These are phyloP conservation scores for Gavia stellata DNA, from an alignment of 2,113 vertebrate species.

Conservation along the genomic window DNA sequence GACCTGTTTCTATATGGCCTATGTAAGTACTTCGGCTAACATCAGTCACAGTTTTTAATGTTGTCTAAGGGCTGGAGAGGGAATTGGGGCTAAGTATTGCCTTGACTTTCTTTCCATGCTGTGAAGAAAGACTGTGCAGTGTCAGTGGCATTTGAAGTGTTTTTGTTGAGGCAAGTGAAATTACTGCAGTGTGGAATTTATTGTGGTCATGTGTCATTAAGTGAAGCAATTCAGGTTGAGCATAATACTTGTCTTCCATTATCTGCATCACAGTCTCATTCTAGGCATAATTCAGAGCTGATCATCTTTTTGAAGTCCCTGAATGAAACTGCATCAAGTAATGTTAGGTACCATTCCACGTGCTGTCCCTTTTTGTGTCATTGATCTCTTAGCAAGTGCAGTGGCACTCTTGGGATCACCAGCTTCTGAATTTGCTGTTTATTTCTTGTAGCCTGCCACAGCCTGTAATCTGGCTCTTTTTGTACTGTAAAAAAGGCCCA, in stretches of 20 bases:
- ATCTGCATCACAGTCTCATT: neutral
- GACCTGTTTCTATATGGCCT: conserved; percentile 94
- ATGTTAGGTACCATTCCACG: neutral
- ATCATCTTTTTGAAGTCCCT: neutral
- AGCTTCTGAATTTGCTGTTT: neutral
- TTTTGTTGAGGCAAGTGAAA: neutral
- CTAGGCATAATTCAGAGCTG: neutral
- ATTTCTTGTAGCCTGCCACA: neutral
- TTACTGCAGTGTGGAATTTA: neutral
- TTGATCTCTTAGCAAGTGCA: neutral
- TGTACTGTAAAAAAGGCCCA: neutral
- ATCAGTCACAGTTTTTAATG: neutral
- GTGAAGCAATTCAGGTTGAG: neutral
- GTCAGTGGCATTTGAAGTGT: neutral
- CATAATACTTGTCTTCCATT: neutral
- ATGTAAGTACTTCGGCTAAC: conserved; percentile 76
- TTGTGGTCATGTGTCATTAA: neutral
- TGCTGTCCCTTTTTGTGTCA: neutral
- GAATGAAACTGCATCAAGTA: neutral
- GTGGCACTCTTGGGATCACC: neutral
- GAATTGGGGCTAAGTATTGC: neutral
- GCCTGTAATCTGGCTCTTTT: neutral
- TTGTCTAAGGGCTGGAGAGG: neutral
- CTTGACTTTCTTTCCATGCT: neutral
- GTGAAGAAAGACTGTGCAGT: neutral